Evolutionary conservation across 53 echinoderm and acorn worm species (phyloP), one percentile per base, ranked within the genome.

Genomic region (Patiria pectinifera): DNA sequence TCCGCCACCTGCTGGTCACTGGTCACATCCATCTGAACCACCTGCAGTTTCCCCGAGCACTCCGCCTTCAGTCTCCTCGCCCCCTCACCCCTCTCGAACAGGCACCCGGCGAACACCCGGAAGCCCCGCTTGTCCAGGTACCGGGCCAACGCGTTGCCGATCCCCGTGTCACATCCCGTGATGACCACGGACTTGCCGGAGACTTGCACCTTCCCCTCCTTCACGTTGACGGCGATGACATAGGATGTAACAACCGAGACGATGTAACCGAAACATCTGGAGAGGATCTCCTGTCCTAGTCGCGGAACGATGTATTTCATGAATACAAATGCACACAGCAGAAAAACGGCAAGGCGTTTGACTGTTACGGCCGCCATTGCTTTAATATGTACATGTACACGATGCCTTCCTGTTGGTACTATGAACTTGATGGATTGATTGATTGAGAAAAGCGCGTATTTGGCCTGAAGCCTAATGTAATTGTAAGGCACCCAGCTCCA

Each of bases 11-110:
- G 92, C 25, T 87, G 87, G 49, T 94, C 93, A 18, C 81, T 83
- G 16, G 96, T 96, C 61, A 96, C 96, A 82, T 96, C 96, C 78
- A 96, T 76, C 53, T 94, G 94, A 10, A 96, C 82, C 48, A 95
- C 76, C 44, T 86, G 87, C 69, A 95, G 81, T 46, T 43, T 83
- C 23, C 75, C 84, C 22, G 92, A 83, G 23, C 93, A 89, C 18
- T 83, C 72, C 10, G 49, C 74, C 71, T 74, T 92, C 16, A 95
- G 86, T 25, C 69, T 61, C 13, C 63, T 10, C 58, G 92, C 92
- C 58, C 94, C 94, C 15, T 86, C 78, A 11, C 94, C 93, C 19
- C 59, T 61, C 86, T 92, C 91, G 71, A 48, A 82, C 82, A 96
- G 94, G 60, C 94, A 96, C 22, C 93, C 94, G 16, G 96, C 96